phyloP scores from a whole-genome alignment of 2,888 invertebrate genomes.

The Sylvicola fuscatus region DNA sequence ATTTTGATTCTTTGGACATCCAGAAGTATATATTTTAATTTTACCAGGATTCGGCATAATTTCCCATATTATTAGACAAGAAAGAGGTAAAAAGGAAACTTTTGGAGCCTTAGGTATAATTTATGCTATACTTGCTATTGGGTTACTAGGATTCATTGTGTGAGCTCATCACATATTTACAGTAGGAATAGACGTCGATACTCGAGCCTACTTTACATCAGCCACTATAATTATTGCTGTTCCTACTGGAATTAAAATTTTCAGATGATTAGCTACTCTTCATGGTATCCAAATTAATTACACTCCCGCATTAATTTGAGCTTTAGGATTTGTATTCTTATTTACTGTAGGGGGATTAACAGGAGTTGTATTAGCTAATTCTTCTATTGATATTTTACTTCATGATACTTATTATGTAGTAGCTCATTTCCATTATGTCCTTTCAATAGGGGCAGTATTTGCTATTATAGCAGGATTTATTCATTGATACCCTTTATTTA shows the following conservation, averaged over 20 bases:
- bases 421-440: conserved; percentile 63
- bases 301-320: conserved; percentile 39
- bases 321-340: conserved; percentile 55
- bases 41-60: conserved; percentile 65
- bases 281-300: conserved; percentile 39
- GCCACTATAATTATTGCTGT: conserved; percentile 76
- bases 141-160: conserved; percentile 61
- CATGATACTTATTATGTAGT: conserved; percentile 76
- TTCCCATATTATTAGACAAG: conserved; percentile 54
- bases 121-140: conserved; percentile 70
- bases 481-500: conserved; percentile 49
- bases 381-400: conserved; percentile 52
- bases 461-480: conserved; percentile 53
- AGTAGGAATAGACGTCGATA: conserved; percentile 64
- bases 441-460: conserved; percentile 63
- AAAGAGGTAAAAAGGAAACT: conserved; percentile 52
- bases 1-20: conserved; percentile 78
- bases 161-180: conserved; percentile 77
- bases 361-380: conserved; percentile 42
- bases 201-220: conserved; percentile 65
- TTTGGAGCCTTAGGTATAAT: conserved; percentile 56
- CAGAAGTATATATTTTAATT: conserved; percentile 76
- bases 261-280: conserved; percentile 52
- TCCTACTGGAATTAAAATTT: conserved; percentile 69
- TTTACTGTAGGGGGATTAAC: conserved; percentile 58